Base-by-base conservation (phyloP, 2,797 vertebrate species). In the Tamandua tetradactyla region DNA sequence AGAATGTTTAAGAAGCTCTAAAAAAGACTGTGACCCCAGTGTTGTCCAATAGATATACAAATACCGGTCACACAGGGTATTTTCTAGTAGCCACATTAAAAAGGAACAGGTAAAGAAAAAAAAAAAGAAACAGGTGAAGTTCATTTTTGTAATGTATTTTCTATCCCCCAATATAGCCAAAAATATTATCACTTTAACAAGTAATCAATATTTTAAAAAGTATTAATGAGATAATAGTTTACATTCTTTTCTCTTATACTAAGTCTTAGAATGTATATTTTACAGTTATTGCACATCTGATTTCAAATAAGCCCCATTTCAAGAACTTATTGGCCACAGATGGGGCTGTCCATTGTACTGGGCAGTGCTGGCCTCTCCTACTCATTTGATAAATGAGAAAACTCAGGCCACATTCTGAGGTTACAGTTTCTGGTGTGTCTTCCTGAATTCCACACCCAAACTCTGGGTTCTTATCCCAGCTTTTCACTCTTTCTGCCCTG, bases 71-170 rank as follows among this genome's bases (percentile, higher is more conserved):
- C 47, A 47, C 13, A 55, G 68, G 78, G 71, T 62, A 61, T 76
- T 68, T 85, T 85, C 68, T 76, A 61, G 64, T 52, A 59, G 74
- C 57, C 49, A 74, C 13, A 40, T 61, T 64, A 37, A 74, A 79
- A 87, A 40, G 23, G 62, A 57, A 88, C 20, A 83, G n/a, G 79
- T 93, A 83, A n/a, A n/a, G n/a, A n/a, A n/a, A n/a, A n/a, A n/a
- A n/a, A 37, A 74, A 79, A 87, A 40, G 23, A 62, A 57, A 88
- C 20, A 83, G n/a, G 79, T 93, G 83, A 91, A 68, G 4, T 72
- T 83, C 75, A 92, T 93, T 95, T 92, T 42, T 71, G n/a, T 47
- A 61, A 35, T 66, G 30, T 2, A 59, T 69, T 68, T 93, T 64
- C 71, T 91, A 88, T 62, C 83, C 87, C 1, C 17, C 32, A 75